Base-by-base conservation (phyloP, 2,113 vertebrate genomes). In the Oriolus oriolus region DNA sequence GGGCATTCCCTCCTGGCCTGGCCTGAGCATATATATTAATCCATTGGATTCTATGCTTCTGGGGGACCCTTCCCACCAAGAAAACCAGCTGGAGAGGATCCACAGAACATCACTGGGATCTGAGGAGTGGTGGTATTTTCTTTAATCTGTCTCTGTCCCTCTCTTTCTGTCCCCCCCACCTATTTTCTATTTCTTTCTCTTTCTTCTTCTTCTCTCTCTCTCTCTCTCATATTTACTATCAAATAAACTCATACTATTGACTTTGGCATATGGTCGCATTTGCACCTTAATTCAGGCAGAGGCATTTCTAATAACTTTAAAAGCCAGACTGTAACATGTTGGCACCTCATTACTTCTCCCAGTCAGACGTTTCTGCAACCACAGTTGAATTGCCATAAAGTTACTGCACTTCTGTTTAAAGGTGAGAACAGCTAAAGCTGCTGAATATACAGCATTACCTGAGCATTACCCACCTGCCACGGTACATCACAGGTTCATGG, bases 381-480 rank as follows among this genome's bases (percentile, higher is more conserved):
- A 56, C 16, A 61, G 39, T 19, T 39, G 30, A 80, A 71, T 76
- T 35, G 20, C 19, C 16, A 47, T 57, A 21, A 85, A 66, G 12
- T 41, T 37, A 71, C 15, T 52, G 30, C 13, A 63, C 22, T 8
- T 54, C 22, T 84, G 16, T 66, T 76, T 66, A 68, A 80, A 87
- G 15, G 8, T 30, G 31, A 49, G n/a, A 63, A 35, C 16, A 49
- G 5, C 12, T 70, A 39, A 15, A 76, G 41, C 10, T 76, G 11
- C 26, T 66, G 56, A 75, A 47, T 44, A 50, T 41, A 37, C 17
- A 47, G 7, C 22, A 50, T 14, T 10, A 11, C 9, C 9, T 35
- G 24, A 57, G 11, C 2, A 7, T 60, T 53, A 80, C 4, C 3
- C 2, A 7, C 3, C 23, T 65, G 41, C 15, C 2, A 1, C 33